These are phyloP conservation scores for Syndactyla subalaris DNA, from an alignment of 2,797 vertebrate species.

Conservation along the genomic window DNA sequence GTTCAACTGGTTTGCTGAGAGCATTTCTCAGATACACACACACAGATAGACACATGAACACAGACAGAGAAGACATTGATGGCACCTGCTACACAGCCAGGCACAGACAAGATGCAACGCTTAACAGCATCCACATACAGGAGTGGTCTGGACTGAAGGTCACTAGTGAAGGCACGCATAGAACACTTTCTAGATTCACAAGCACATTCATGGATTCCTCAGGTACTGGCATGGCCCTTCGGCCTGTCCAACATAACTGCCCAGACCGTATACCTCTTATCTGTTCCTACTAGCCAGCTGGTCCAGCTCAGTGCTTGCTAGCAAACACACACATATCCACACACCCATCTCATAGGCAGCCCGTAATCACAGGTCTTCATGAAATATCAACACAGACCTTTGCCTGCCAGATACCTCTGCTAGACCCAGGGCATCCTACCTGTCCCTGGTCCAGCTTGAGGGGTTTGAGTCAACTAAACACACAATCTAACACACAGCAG, in stretches of 20 bases:
- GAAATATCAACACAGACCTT: not conserved
- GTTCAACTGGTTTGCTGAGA: not conserved
- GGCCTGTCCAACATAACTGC: not conserved
- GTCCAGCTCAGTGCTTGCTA: not conserved
- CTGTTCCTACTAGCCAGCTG: rapidly evolving
- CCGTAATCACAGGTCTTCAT: not conserved
- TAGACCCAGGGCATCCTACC: not conserved
- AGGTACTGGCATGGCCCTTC: not conserved
- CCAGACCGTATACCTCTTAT: not conserved
- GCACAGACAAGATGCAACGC: not conserved
- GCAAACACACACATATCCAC: not conserved
- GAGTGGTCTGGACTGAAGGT: not conserved
- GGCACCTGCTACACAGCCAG: not conserved
- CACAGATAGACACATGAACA: rapidly evolving
- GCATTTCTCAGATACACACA: not conserved
- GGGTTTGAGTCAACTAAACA: not conserved
- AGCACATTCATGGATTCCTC: not conserved
- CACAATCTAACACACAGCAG: rapidly evolving
- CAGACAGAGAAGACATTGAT: not conserved
- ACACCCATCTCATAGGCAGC: not conserved
- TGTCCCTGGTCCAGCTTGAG: not conserved
- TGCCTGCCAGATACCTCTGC: rapidly evolving
- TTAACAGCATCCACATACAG: not conserved
- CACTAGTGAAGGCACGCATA: not conserved
- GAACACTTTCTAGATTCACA: rapidly evolving